A percentile compares a stretch with the other conserved stretches of the same genome.
Conservation (phyloP, 1,140 invertebrate species). For the Drosophila orena region DNA sequence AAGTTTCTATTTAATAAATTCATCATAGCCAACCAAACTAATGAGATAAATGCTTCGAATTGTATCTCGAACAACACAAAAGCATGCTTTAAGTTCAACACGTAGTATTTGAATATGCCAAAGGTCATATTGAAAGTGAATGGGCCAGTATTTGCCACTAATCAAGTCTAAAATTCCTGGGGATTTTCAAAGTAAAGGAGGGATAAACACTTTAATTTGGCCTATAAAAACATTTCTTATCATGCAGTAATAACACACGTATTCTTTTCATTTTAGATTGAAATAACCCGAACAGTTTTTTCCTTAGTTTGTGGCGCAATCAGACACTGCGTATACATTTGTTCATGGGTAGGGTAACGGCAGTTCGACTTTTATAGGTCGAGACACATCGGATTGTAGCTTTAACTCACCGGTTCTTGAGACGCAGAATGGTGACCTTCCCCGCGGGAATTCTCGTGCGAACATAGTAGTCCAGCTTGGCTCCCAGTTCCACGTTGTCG, state of each 20-base stretch:
- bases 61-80: background rate
- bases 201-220: too few species aligned
- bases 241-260: too few species aligned
- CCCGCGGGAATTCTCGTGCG: conserved; percentile 87
- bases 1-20: too few species aligned
- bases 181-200: too few species aligned
- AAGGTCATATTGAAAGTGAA: background rate
- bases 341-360: too few species aligned
- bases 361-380: background rate
- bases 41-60: background rate
- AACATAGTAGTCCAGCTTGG: conserved; percentile 92
- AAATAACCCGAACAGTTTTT: too few species aligned
- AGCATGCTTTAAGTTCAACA: conserved; percentile 8
- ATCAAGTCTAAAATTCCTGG: background rate
- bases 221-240: too few species aligned
- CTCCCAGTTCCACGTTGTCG: conserved; percentile 90
- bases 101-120: conserved; percentile 16
- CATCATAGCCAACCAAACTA: too few species aligned
- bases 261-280: too few species aligned
- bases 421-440: conserved; percentile 91
- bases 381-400: background rate
- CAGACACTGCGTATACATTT: too few species aligned
- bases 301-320: too few species aligned
- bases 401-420: conserved; percentile 88
- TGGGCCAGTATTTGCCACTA: background rate